Conservation (phyloP, 2,888 invertebrate species). For the Drosophila aldrichi region DNA sequence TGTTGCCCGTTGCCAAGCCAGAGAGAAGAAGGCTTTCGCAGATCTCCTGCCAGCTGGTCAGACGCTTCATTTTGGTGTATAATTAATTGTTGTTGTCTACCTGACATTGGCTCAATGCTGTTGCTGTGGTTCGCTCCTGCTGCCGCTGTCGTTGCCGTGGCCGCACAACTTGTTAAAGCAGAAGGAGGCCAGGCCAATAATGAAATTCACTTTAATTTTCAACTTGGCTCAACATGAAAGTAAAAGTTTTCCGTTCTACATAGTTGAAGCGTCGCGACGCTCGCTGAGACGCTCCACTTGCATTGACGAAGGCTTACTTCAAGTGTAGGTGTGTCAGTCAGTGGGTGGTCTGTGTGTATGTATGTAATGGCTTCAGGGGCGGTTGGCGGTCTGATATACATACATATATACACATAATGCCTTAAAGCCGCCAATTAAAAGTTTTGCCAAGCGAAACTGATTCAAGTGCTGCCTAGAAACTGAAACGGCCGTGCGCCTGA, state of each 20-base stretch:
- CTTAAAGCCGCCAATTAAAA: conserved; percentile 78
- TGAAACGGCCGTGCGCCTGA: conserved; percentile 27
- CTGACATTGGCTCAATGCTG: conserved; percentile 50
- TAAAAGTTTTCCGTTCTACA: conserved; percentile 60
- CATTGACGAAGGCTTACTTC: conserved; percentile 66
- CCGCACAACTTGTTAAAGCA: conserved; percentile 39
- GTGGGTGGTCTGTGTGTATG: conserved; percentile 32
- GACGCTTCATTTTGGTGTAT: conserved; percentile 64
- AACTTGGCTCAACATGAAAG: conserved; percentile 61
- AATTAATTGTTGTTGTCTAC: conserved; percentile 73
- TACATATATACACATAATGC: conserved; percentile 43
- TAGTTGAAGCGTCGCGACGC: conserved; percentile 25
- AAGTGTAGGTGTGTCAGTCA: conserved; percentile 24
- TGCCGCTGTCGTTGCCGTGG: conserved; percentile 12
- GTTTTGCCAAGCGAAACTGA: conserved; percentile 52
- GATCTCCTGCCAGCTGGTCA: conserved; percentile 45
- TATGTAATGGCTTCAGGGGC: conserved; percentile 3
- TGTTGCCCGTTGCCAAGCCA: conserved; percentile 62
- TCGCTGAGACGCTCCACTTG: conserved; percentile 57
- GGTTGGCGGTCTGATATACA: neutral
- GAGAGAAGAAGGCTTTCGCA: conserved; percentile 5
- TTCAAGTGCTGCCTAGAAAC: conserved; percentile 15
- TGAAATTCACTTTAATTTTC: conserved; percentile 70
- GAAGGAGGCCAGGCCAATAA: conserved; percentile 50
- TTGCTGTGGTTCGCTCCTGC: conserved; percentile 1